A percentile compares a stretch with the other conserved stretches of the same genome.
These are phyloP conservation scores for Hoplodrina blanda DNA, from an alignment of 2,888 invertebrate species.

Conservation along the genomic window DNA sequence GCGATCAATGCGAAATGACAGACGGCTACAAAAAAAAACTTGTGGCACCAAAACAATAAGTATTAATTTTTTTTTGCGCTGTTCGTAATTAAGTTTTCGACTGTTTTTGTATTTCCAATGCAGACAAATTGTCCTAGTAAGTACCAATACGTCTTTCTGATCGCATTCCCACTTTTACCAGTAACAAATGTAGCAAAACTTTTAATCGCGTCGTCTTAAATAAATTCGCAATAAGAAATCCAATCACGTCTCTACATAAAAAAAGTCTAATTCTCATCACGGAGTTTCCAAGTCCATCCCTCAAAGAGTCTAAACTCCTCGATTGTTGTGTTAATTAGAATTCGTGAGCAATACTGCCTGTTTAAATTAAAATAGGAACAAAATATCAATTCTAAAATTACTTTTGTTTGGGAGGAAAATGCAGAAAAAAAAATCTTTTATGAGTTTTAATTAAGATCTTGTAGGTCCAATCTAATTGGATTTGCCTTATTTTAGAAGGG, in stretches of 20 bases:
- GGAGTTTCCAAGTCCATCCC: conserved; percentile 59
- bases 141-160: background rate
- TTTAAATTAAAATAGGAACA: conserved; percentile 55
- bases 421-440: conserved; percentile 34
- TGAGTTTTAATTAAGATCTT: conserved; percentile 43
- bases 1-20: conserved; percentile 30
- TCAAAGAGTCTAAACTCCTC: conserved; percentile 62
- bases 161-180: background rate
- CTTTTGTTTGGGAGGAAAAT: conserved; percentile 51
- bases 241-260: conserved; percentile 59
- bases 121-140: too few species aligned
- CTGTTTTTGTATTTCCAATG: too few species aligned
- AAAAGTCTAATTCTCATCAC: conserved; percentile 63
- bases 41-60: background rate
- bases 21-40: conserved; percentile 2
- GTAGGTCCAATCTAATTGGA: background rate
- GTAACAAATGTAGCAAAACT: conserved; percentile 18
- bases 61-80: background rate
- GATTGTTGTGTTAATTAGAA: conserved; percentile 66
- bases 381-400: conserved; percentile 51
- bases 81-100: background rate
- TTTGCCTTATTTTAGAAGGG: background rate
- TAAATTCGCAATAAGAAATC: conserved; percentile 55
- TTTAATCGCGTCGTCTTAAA: conserved; percentile 43
- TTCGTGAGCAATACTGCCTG: conserved; percentile 56